Evolutionary conservation across 2,888 invertebrate species (phyloP), one percentile per base, ranked within the genome.

Genomic region (Synergus umbraculus): DNA sequence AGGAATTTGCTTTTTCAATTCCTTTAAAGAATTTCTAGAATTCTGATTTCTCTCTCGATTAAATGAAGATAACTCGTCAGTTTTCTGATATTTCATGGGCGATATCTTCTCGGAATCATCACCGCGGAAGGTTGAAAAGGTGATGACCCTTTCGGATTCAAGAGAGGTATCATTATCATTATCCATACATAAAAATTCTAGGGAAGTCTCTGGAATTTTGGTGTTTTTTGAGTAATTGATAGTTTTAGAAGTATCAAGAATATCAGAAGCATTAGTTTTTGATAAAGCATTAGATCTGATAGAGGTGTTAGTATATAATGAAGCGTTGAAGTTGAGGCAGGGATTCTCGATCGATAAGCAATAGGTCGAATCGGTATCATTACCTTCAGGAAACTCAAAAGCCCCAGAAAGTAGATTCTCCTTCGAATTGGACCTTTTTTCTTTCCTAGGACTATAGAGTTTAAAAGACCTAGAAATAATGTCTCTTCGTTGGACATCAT

Each of bases 31-130:
- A 41, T 89, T 89, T 1, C 87, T 82, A 44, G 82, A 87, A 76
- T 89, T 90, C 65, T 90, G 88, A 83, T 89, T 87, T 15, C 79
- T 82, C 77, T 89, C 89, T 46, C 83, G 87, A 1, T 83, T 81
- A 69, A 86, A 87, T 49, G n/a, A 73, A 37, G 73, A 73, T 73
- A 73, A 54, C 10, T 73, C 54, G 73, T 73, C 73, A 73, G 73
- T n/a, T 73, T n/a, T 37, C 37, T 73, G 73, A 73, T 54, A 73
- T 41, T 73, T 58, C 49, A 54, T 73, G 10, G 54, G 15, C 54
- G 73, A 58, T 73, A 73, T 41, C 54, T 37, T 54, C 9, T 37
- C 37, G 13, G 54, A 54, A 7, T 73, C 49, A 49, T 73, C 44
- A 29, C 29, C 49, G 29, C 7, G 49, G 10, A 73, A 73, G 8